Evolutionary conservation across 2,888 invertebrate genomes (phyloP), one percentile per base, ranked within the genome.

Genomic region (Dinocampus coccinellae): DNA sequence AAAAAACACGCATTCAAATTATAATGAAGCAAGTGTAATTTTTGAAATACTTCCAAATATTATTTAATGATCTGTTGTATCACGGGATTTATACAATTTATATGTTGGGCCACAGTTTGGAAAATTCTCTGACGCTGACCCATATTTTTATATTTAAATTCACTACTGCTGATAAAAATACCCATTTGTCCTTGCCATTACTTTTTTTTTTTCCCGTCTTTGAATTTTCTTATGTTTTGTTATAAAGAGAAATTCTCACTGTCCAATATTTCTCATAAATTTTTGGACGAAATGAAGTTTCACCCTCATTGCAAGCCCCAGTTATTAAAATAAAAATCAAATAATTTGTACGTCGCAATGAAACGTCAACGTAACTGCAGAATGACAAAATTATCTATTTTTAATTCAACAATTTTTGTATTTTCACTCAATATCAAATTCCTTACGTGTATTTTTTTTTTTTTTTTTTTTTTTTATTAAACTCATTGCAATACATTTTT

Each of bases 61-160:
- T 62, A 62, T 62, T 36, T 22, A 34, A 52, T 64, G 20, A 4
- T 34, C 11, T 6, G 2, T 13, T 22, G 16, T 47, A 22, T 34
- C 29, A 16, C 34, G 9, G 3, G 6, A 34, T 34, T 29, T 16
- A 11, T 22, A 16, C 13, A 64, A 47, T n/a, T 7, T 47, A 13
- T 26, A 3, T 16, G 26, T n/a, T n/a, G 34, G 13, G 60, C 13
- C 20, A 34, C 29, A 33, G n/a, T 34, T 16, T 33, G 60, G 47
- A 63, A 53, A 53, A 64, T 10, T 26, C 34, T 64, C 64, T 64
- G 64, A 53, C 78, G 75, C 76, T 76, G 82, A 82, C 83, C 83
- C 79, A 83, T 80, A 83, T 83, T 52, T 78, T 78, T 71, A 75
- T 73, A 73, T 70, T 70, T 67, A 75, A 81, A 80, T 81, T 81